Evolutionary conservation across 64 coral and sea anemone genomes (phyloP).

Genomic region (Trachythela sp.): DNA sequence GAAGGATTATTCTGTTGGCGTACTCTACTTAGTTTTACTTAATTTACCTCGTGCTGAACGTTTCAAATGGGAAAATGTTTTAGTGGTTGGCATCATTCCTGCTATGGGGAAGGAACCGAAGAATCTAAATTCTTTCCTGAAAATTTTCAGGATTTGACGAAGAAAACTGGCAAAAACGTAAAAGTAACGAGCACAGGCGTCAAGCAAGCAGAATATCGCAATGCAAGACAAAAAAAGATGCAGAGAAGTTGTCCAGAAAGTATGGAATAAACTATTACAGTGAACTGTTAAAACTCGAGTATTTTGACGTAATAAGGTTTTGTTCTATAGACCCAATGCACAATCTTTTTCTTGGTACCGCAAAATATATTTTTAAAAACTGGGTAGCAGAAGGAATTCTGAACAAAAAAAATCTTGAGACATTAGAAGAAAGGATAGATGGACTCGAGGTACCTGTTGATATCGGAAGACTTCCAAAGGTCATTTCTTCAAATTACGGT

Average conservation of each 20-base stretch:
- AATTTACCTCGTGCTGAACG: background rate
- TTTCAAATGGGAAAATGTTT: conserved; percentile 8
- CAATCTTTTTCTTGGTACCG: background rate
- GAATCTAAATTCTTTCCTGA: background rate
- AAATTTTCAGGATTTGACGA: background rate
- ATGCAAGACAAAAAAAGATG: background rate
- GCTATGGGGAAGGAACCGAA: background rate
- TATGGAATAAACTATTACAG: background rate
- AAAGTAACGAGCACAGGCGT: background rate
- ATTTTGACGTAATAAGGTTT: background rate
- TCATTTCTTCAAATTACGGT: background rate
- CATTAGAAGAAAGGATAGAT: background rate
- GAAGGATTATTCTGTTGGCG: background rate
- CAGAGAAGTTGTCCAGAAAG: background rate
- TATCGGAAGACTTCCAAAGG: background rate
- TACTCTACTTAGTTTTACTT: background rate
- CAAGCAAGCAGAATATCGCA: background rate
- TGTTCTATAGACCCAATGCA: conserved; percentile 17
- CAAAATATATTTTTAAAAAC: background rate
- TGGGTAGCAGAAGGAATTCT: background rate
- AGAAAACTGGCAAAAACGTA: background rate
- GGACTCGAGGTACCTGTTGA: background rate
- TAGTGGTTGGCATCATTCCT: background rate
- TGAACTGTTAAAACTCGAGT: background rate
- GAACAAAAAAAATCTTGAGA: background rate